Percentiles rank a stretch among this genome's conserved stretches.
Evolutionary conservation across 2,113 vertebrate species (phyloP).

Genomic region (Circaetus cinerascens): DNA sequence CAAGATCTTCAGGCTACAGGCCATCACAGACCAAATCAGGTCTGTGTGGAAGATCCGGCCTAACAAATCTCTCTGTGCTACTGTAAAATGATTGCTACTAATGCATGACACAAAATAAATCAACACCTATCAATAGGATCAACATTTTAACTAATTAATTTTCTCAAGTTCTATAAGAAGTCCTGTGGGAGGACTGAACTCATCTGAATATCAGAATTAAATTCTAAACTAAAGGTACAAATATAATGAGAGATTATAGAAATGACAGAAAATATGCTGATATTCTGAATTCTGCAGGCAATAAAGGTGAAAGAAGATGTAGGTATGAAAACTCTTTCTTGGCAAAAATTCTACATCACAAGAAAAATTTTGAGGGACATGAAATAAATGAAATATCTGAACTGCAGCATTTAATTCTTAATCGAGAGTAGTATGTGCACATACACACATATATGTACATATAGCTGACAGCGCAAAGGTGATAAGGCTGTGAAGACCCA

Average conservation of each 20-base stretch:
- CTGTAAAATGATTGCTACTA: background rate
- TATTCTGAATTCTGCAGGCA: background rate
- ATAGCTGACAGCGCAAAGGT: background rate
- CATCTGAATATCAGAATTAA: background rate
- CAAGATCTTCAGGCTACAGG: background rate
- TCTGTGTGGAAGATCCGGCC: rapidly evolving
- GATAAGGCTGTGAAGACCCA: background rate
- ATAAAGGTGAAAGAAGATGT: background rate
- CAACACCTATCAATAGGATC: background rate
- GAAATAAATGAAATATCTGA: background rate
- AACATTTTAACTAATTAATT: background rate
- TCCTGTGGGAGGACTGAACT: background rate
- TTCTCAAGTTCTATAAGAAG: background rate
- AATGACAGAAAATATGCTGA: background rate
- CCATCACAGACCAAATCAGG: background rate
- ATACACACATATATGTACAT: no score
- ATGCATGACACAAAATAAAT: background rate
- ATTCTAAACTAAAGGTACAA: background rate
- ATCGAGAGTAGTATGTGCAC: background rate
- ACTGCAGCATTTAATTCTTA: background rate
- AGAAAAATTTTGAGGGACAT: background rate
- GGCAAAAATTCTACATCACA: background rate
- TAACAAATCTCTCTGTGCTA: background rate
- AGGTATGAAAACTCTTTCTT: background rate
- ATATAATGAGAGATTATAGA: background rate